Conservation (phyloP, 1,140 invertebrate genomes). For the Mactra quadrangularis region DNA sequence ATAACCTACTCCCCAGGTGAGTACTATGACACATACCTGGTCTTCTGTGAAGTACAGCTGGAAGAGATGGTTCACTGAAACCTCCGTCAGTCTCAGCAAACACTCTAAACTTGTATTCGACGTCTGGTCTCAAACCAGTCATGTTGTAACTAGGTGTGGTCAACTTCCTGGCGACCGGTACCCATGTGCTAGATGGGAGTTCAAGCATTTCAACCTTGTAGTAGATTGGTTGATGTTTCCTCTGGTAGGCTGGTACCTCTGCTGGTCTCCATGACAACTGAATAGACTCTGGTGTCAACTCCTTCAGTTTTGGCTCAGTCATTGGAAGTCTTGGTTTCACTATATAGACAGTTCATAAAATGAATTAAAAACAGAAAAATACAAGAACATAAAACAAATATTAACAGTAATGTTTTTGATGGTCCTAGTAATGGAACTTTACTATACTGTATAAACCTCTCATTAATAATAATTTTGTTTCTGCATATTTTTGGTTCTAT, state of each 20-base stretch:
- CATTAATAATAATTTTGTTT: neutral
- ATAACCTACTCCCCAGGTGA: neutral
- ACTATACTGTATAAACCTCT: neutral
- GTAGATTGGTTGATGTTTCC: slow-evolving; percentile 68
- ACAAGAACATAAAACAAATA: slow-evolving; percentile 1
- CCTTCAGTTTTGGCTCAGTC: slow-evolving; percentile 69
- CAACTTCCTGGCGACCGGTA: slow-evolving; percentile 72
- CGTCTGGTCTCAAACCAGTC: slow-evolving; percentile 74
- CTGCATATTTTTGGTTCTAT: too few species aligned
- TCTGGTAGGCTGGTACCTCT: slow-evolving; percentile 74
- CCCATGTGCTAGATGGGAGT: slow-evolving; percentile 76
- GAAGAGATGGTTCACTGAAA: slow-evolving; percentile 91
- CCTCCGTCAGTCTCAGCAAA: slow-evolving; percentile 98
- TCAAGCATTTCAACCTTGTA: slow-evolving; percentile 80
- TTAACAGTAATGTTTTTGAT: too few species aligned
- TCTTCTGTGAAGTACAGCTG: slow-evolving; percentile 71
- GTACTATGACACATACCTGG: too few species aligned
- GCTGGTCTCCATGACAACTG: slow-evolving; percentile 77
- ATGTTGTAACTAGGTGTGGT: slow-evolving; percentile 75
- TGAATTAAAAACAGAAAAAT: neutral
- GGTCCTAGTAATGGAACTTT: too few species aligned
- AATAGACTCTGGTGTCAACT: slow-evolving; percentile 71
- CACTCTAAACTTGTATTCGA: slow-evolving; percentile 97
- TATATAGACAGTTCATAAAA: slow-evolving; percentile 59
- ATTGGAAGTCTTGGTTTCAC: slow-evolving; percentile 74